Base-by-base conservation (phyloP, 92 coral and sea anemone genomes). In the Meandrina meandrites region DNA sequence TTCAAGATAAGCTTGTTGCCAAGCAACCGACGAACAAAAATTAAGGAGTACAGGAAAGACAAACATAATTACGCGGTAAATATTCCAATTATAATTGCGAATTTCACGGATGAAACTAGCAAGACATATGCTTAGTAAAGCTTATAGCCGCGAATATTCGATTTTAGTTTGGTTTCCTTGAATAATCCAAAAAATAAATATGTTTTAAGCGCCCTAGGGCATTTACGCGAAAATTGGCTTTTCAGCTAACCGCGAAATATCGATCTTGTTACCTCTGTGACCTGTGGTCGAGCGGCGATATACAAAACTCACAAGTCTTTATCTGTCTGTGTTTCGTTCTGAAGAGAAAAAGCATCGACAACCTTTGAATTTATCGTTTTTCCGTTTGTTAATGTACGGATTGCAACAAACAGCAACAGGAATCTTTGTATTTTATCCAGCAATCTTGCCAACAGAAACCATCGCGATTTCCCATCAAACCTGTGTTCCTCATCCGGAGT, bases 391-490 rank as follows among this genome's bases (percentile, higher is more conserved):
- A 10, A 35, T 11, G 35, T 22, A 15, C 0, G 13, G 42, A 47
- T 31, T 6, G 24, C 15, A 76, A 32, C 21, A 22, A 30, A 45
- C 0, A 17, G 54, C 21, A 74, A 37, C n/a, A 9, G 27, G 54
- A 74, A 8, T n/a, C 15, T 22, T 9, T 4, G 15, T 30, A 6
- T 42, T 4, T 73, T 4, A 53, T 42, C 3, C 73, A 40, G n/a
- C 30, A 17, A 47, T 35, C 57, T 36, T 56, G 28, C 4, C 17
- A 17, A 24, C 68, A 21, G 35, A 30, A 14, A 45, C 67, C 88
- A 76, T 42, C 77, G 81, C 53, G 64, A 77, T 76, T 77, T 85
- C 32, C 47, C 48, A 85, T 76, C 76, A 28, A 21, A 3, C 47
- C 28, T 16, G 8, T 4, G 37, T 27, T 8, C 36, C 54, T 0